Evolutionary conservation across 2,888 invertebrate species (phyloP), one percentile per base, ranked within the genome.

Genomic region (Torymus tubicola): DNA sequence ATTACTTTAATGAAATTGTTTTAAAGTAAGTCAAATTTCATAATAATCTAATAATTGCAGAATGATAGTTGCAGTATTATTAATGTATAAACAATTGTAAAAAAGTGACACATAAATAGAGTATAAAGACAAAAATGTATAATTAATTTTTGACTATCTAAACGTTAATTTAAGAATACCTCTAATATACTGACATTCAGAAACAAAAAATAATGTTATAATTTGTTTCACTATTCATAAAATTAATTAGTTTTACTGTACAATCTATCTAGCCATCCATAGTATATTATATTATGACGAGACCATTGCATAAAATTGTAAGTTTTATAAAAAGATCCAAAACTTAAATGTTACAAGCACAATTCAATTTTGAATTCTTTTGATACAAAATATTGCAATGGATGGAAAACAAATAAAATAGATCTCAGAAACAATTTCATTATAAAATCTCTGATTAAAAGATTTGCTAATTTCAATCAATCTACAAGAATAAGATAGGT

Each of bases 61-160:
- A 61, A 67, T 16, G 71, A 71, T 18, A 76, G 10, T 68, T 77
- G 24, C 24, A 63, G 72, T 42, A 52, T 64, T 3, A 70, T 74
- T 80, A 50, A 69, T 52, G 21, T 55, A 57, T 24, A 11, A 55
- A 13, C 13, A 65, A 70, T 67, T 64, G 64, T 78, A 81, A 78
- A 78, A 78, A 71, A 71, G 64, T 77, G 53, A 63, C 18, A 68
- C 24, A 72, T 52, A 57, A 63, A 81, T 78, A 71, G 24, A 53
- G 42, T 74, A 78, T 69, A 81, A 79, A 65, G 72, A 70, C 21
- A 81, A 69, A 81, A 60, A 81, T 65, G 52, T 74, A 57, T 64
- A 65, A 31, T 72, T 75, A 68, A 71, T 58, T 81, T 58, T 69
- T 55, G 10, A 57, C 78, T 78, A 78, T 61, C 78, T 81, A 81